A percentile compares a stretch with the other conserved stretches of the same genome.
These are phyloP conservation scores for Nephrotoma guestfalica DNA, from an alignment of 2,888 invertebrate species.

Conservation along the genomic window DNA sequence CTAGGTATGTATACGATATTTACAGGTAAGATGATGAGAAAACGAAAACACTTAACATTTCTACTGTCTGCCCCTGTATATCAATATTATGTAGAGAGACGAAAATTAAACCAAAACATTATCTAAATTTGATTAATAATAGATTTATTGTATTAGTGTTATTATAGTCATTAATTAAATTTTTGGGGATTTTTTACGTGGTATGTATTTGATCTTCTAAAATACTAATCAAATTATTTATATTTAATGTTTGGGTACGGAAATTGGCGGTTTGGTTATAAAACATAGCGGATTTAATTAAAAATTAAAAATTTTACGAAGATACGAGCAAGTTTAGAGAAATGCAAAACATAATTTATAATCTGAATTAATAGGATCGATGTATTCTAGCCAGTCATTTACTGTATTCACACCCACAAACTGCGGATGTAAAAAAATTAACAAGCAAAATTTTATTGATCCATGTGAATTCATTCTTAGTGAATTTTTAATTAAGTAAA, in stretches of 20 bases:
- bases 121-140: background rate
- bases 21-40: background rate
- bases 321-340: too few relatives aligned
- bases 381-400: too few relatives aligned
- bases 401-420: background rate
- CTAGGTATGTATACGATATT: too few relatives aligned
- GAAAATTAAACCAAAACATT: background rate
- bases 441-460: background rate
- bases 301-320: too few relatives aligned
- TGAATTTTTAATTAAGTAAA: background rate
- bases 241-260: background rate
- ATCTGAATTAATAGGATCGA: background rate
- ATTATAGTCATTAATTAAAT: background rate
- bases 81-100: background rate
- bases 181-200: background rate
- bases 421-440: background rate
- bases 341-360: background rate
- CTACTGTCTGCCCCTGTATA: background rate
- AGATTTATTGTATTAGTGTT: background rate
- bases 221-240: background rate
- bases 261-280: background rate
- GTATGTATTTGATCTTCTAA: background rate
- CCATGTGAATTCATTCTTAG: background rate
- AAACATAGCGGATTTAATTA: background rate
- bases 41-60: background rate